These are phyloP conservation scores for Zaprionus davidi DNA, from an alignment of 1,140 invertebrate genomes.

Conservation along the genomic window DNA sequence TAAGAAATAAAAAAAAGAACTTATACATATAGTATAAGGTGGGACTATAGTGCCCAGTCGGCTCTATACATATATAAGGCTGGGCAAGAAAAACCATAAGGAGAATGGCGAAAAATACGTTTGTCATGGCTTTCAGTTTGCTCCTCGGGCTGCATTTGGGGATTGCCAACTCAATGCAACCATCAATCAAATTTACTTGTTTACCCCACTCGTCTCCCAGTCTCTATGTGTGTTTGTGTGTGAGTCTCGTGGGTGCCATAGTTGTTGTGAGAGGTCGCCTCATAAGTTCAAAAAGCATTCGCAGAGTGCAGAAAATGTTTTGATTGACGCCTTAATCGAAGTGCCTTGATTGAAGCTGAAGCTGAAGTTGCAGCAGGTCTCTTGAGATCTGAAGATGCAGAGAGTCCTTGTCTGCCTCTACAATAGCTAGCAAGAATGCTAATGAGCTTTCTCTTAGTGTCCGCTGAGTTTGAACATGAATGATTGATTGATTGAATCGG, in stretches of 20 bases:
- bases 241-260: slow-evolving; percentile 24
- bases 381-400: not conserved
- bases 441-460: slow-evolving; percentile 48
- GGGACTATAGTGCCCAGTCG: not conserved
- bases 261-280: slow-evolving; percentile 37
- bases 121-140: slow-evolving; percentile 62
- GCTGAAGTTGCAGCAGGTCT: slow-evolving; percentile 11
- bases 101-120: slow-evolving; percentile 58
- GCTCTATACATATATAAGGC: not conserved
- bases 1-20: slow-evolving; percentile 7
- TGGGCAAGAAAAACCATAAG: not conserved
- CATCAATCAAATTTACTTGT: slow-evolving; percentile 68
- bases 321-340: slow-evolving; percentile 50
- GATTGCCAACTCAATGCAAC: slow-evolving; percentile 73
- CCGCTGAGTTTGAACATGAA: slow-evolving; percentile 14
- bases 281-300: slow-evolving; percentile 33
- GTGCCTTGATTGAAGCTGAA: slow-evolving; percentile 45
- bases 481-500: slow-evolving; percentile 39
- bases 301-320: slow-evolving; percentile 24
- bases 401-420: not conserved
- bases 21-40: not conserved
- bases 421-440: slow-evolving; percentile 35
- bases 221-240: slow-evolving; percentile 25
- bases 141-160: slow-evolving; percentile 43
- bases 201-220: slow-evolving; percentile 22